These are phyloP conservation scores for Arothron firmamentum DNA, from an alignment of 2,113 vertebrate species.

Conservation along the genomic window DNA sequence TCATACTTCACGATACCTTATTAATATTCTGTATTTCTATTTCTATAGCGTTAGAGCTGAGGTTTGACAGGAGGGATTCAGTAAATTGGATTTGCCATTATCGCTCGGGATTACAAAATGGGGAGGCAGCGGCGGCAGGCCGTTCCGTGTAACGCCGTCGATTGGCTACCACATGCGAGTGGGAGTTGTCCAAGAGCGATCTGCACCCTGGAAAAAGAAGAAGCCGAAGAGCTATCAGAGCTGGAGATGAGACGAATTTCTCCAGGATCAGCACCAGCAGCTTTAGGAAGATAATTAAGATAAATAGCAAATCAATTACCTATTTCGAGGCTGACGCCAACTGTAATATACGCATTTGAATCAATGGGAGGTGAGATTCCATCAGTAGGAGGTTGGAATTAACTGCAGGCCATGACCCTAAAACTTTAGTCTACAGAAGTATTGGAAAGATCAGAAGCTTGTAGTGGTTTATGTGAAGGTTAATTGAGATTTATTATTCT, in stretches of 20 bases:
- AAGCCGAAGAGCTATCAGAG: slow-evolving; percentile 17
- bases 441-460: too few species aligned
- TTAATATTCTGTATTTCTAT: slow-evolving; percentile 28
- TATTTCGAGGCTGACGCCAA: too few species aligned
- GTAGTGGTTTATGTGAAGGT: too few species aligned
- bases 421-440: too few species aligned
- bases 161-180: slow-evolving; percentile 20
- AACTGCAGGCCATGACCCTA: too few species aligned
- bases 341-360: too few species aligned
- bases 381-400: too few species aligned
- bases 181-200: slow-evolving; percentile 11
- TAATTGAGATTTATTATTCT: too few species aligned
- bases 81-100: slow-evolving; percentile 50
- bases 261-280: too few species aligned
- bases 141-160: slow-evolving; percentile 33
- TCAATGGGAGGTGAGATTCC: too few species aligned
- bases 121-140: slow-evolving; percentile 32
- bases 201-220: slow-evolving; percentile 1
- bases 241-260: not conserved
- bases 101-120: slow-evolving; percentile 37
- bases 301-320: too few species aligned
- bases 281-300: too few species aligned
- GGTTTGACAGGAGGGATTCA: slow-evolving; percentile 30
- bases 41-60: slow-evolving; percentile 18
- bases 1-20: slow-evolving; percentile 7